Evolutionary conservation across 2,113 vertebrate species (phyloP).

Genomic region (Hymenochirus boettgeri): DNA sequence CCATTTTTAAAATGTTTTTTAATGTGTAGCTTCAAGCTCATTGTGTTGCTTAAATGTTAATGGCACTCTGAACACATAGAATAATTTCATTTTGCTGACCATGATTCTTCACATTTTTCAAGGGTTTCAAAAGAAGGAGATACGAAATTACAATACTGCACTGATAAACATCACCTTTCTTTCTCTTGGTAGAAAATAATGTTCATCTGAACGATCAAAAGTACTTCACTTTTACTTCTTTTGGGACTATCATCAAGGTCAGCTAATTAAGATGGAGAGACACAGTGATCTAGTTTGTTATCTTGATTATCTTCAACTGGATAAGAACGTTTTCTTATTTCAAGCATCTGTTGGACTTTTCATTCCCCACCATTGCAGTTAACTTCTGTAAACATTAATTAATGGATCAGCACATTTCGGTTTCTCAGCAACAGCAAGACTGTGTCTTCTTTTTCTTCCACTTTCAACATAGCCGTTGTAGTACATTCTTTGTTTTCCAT

Average conservation of each 20-base stretch:
- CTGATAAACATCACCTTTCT: constrained; percentile 83
- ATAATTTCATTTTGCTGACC: constrained; percentile 86
- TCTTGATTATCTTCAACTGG: constrained; percentile 44
- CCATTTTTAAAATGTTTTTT: constrained; percentile 64
- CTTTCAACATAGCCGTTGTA: constrained; percentile 69
- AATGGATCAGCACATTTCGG: constrained; percentile 78
- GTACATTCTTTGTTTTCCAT: constrained; percentile 83
- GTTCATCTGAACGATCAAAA: constrained; percentile 46
- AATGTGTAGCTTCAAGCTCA: constrained; percentile 85
- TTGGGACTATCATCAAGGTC: constrained; percentile 54
- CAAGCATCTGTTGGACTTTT: constrained; percentile 77
- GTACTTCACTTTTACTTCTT: constrained; percentile 45
- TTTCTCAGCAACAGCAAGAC: no score
- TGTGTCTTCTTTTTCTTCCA: constrained; percentile 66
- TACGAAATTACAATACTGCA: constrained; percentile 85
- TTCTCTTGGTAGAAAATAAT: constrained; percentile 48
- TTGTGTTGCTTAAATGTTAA: constrained; percentile 77
- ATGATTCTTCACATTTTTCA: constrained; percentile 84
- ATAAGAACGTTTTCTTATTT: constrained; percentile 74
- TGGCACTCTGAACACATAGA: constrained; percentile 86
- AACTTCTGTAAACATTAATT: constrained; percentile 92
- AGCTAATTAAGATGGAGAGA: constrained; percentile 61
- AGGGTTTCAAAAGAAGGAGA: constrained; percentile 76
- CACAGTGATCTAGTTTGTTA: constrained; percentile 52
- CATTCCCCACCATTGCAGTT: constrained; percentile 88